Evolutionary conservation across 2,113 vertebrate genomes (phyloP), one percentile per base, ranked within the genome.

Genomic region (Carettochelys insculpta): DNA sequence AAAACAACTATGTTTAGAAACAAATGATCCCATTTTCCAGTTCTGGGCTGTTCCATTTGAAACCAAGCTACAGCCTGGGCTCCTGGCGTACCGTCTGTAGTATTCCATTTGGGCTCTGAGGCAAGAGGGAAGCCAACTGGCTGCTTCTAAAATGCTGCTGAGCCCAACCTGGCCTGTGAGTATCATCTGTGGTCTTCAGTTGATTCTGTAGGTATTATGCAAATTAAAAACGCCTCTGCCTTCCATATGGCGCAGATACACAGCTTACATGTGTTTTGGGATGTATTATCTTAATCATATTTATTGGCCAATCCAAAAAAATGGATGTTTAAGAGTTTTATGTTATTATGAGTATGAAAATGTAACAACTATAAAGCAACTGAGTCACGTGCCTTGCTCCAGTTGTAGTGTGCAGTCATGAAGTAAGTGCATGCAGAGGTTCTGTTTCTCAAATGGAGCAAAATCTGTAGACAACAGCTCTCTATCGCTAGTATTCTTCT

Each of bases 261-360:
- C 94, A 95, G 92, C 97, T 93, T 97, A 98, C 98, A 98, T 97
- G 97, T 98, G 98, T 98, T 98, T 94, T 97, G 98, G 98, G 98
- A 98, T 97, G 98, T 98, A 98, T 97, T 98, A 98, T 98, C 98
- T 98, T 98, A 98, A 99, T 98, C 98, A 98, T 98, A 98, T 98
- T 98, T 98, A 99, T 98, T 98, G 98, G 97, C 96, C 97, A 98
- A 98, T 98, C 96, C 71, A 94, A 96, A 96, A 94, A 56, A 51
- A 87, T 13, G 2, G 16, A 96, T 95, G 94, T 85, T 61, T 91
- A 92, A 96, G 96, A 96, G 48, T 50, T 50, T 50, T 50, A 14
- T 50, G 11, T 50, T 50, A 50, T 14, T 3, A 50, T 50, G 48
- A 83, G 95, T 96, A 90, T 88, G 94, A 95, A 95, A 20, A 89